Evolutionary conservation across 1,140 invertebrate species (phyloP), one percentile per base, ranked within the genome.

Genomic region (Drosophila melanica): DNA sequence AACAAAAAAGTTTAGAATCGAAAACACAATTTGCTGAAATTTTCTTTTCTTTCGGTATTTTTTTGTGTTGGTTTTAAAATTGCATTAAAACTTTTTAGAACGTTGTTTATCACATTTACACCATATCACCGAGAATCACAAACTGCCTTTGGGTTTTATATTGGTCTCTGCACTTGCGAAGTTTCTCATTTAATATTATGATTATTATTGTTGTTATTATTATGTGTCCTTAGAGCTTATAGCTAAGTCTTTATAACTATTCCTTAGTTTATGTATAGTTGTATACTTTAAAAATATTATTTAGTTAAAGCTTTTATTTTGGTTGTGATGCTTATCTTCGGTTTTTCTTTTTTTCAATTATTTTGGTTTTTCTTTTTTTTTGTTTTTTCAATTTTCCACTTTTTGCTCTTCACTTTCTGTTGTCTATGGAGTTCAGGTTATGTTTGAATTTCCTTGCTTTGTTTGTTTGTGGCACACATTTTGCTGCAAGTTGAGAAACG

Each of bases 91-190:
- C 64, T 77, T 76, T 82, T 80, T 77, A 85, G 77, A 85, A 85
- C 81, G 41, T 81, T 89, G 75, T 89, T 84, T 89, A 89, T 89
- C 84, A 89, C 84, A 89, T 89, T 84, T 89, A 89, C 84, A 89
- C 84, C 84, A 89, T 89, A 89, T 89, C 84, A 89, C 84, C 84
- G 84, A 89, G 87, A 89, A 90, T 84, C 80, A 89, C 84, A 84
- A 89, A 81, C 77, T 80, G 74, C 73, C 71, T 50, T 67, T 51
- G 39, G 47, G 42, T 55, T 16, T 59, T 64, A 73, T 62, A 48
- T 86, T 85, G 80, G 67, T 87, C 81, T 75, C 76, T 86, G 82
- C 81, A 78, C 76, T 77, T 79, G 74, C 58, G 54, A 75, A 73
- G 86, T 87, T 78, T 79, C 84, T 86, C 76, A 82, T 35, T 9